A percentile compares a stretch with the other conserved stretches of the same genome.
phyloP scores from a whole-genome alignment of 2,797 vertebrate species.

The Pseudochaenichthys georgianus region DNA sequence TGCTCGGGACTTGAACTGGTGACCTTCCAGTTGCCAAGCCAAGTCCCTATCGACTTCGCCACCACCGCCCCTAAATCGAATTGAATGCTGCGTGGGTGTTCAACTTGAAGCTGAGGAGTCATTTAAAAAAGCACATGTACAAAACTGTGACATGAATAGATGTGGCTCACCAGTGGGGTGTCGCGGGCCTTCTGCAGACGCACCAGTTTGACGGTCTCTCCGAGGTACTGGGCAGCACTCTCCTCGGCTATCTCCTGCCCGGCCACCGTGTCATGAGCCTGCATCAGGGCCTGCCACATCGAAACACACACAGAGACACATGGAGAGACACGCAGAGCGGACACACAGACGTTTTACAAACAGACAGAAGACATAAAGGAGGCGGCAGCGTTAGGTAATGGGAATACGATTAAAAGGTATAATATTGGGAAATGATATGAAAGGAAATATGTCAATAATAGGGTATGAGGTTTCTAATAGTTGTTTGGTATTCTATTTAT shows the following conservation, averaged over 20 bases:
- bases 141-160: neutral
- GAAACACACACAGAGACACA: slow-evolving; percentile 28
- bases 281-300: slow-evolving; percentile 90
- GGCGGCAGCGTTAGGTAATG: slow-evolving; percentile 36
- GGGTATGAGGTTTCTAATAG: too few relatives aligned
- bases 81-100: neutral
- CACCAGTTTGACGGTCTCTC: slow-evolving; percentile 95
- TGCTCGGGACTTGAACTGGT: too few relatives aligned
- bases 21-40: too few relatives aligned
- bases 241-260: slow-evolving; percentile 91
- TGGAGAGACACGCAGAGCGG: slow-evolving; percentile 24
- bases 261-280: slow-evolving; percentile 93
- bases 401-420: neutral
- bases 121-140: neutral
- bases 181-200: slow-evolving; percentile 94
- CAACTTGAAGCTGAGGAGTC: neutral
- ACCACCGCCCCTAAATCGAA: neutral
- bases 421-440: too few relatives aligned
- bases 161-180: slow-evolving; percentile 90
- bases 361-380: slow-evolving; percentile 31
- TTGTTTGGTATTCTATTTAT: too few relatives aligned
- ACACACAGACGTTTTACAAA: slow-evolving; percentile 35
- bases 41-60: too few relatives aligned
- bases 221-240: slow-evolving; percentile 87
- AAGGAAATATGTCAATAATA: too few relatives aligned